A percentile compares a stretch with the other conserved stretches of the same genome.
Evolutionary conservation across 1,140 invertebrate genomes (phyloP).

Genomic region (Bemisia tabaci): DNA sequence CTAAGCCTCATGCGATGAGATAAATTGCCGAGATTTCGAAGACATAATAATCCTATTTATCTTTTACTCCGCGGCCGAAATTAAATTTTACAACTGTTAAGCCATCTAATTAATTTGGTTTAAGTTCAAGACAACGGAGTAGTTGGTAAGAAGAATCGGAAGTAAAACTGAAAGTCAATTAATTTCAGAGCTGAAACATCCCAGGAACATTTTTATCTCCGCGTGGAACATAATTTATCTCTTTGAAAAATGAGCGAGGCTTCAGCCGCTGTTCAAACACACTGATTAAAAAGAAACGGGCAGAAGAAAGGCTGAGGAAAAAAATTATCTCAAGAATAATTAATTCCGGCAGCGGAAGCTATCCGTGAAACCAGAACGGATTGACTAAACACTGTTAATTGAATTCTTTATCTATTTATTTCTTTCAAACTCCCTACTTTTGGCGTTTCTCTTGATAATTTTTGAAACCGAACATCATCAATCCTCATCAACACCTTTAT

Average conservation of each 20-base stretch:
- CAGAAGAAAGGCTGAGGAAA: neutral
- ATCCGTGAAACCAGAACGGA: neutral
- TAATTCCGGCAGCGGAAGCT: neutral
- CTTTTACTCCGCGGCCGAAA: too few relatives aligned
- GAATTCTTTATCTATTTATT: neutral
- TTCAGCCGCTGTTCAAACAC: neutral
- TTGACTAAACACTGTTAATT: neutral
- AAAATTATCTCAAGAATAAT: neutral
- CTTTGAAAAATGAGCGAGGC: neutral
- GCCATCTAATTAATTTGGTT: neutral
- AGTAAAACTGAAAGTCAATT: neutral
- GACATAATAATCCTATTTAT: too few relatives aligned
- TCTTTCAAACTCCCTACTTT: too few relatives aligned
- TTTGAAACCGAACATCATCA: too few relatives aligned
- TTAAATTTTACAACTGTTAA: neutral
- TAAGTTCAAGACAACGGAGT: neutral
- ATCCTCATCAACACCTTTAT: too few relatives aligned
- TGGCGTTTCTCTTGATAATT: too few relatives aligned
- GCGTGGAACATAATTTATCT: neutral
- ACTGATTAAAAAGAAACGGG: neutral
- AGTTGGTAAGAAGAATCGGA: neutral
- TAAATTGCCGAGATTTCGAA: too few relatives aligned
- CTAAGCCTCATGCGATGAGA: too few relatives aligned
- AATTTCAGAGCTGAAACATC: neutral
- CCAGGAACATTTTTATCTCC: neutral